These are phyloP conservation scores for Eumacrocentrus americanus DNA, from an alignment of 2,888 invertebrate genomes.

Conservation along the genomic window DNA sequence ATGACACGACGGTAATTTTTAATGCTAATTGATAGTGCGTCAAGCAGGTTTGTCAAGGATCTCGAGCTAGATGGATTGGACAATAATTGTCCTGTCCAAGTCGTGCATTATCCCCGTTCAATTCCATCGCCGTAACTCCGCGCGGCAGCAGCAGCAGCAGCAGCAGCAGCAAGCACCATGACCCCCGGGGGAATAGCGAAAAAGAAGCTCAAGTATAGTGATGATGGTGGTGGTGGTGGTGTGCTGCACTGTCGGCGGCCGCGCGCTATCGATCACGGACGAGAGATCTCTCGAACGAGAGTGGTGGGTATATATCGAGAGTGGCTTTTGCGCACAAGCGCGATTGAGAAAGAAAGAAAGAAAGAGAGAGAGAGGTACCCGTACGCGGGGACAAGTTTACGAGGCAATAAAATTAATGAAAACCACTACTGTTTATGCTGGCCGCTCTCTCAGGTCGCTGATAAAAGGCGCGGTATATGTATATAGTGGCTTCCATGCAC, in stretches of 20 bases:
- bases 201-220: no score
- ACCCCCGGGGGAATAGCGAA: slow-evolving; percentile 35
- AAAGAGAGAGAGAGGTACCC: slow-evolving; percentile 25
- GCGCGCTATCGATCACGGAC: slow-evolving; percentile 27
- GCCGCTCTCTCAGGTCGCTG: slow-evolving; percentile 20
- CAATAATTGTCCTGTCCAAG: slow-evolving; percentile 33
- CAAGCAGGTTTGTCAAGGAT: slow-evolving; percentile 25
- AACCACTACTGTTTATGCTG: slow-evolving; percentile 42
- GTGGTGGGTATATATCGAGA: slow-evolving; percentile 23
- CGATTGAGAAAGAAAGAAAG: slow-evolving; percentile 20
- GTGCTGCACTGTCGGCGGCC: slow-evolving; percentile 20
- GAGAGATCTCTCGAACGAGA: slow-evolving; percentile 18
- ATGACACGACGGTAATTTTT: slow-evolving; percentile 22
- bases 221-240: slow-evolving; percentile 18
- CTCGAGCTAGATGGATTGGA: slow-evolving; percentile 23
- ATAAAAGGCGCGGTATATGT: slow-evolving; percentile 22
- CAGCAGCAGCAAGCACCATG: slow-evolving; percentile 28
- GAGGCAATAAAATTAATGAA: slow-evolving; percentile 47
- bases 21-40: slow-evolving; percentile 28
- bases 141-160: not conserved
- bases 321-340: slow-evolving; percentile 27
- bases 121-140: slow-evolving; percentile 30
- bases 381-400: slow-evolving; percentile 41
- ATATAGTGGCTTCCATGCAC: no score
- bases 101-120: slow-evolving; percentile 35